Conservation (phyloP, 2,797 vertebrate species). For the Choloepus didactylus region DNA sequence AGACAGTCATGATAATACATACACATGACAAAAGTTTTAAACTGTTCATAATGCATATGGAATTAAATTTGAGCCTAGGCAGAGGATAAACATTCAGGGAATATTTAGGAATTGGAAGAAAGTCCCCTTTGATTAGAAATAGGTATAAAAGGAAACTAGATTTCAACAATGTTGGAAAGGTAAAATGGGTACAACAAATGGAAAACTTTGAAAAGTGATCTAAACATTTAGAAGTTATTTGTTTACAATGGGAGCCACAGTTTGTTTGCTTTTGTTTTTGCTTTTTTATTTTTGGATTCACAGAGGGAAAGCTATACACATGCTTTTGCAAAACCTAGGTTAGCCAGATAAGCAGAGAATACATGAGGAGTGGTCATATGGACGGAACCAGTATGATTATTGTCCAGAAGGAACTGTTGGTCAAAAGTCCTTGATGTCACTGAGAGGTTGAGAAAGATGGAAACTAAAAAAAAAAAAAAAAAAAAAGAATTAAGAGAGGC, state of each 20-base stretch:
- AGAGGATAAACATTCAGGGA: background rate
- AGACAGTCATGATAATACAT: background rate
- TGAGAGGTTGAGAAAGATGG: constrained; percentile 35
- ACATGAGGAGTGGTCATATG: background rate
- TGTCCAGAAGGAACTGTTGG: background rate
- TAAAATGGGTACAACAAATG: background rate
- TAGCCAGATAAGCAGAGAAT: background rate
- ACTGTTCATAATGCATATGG: background rate
- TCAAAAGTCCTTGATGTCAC: background rate
- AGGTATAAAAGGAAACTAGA: background rate
- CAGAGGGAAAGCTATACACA: background rate
- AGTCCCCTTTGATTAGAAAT: background rate
- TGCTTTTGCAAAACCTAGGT: background rate
- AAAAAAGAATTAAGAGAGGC: background rate
- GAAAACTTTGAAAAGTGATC: background rate
- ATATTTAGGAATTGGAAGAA: background rate
- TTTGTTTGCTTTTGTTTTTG: background rate
- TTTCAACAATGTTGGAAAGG: background rate
- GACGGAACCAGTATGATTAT: background rate
- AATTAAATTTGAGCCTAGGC: background rate
- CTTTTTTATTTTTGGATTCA: background rate
- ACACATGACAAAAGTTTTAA: background rate
- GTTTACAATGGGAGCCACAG: background rate
- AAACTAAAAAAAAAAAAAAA: background rate
- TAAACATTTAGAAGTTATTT: background rate